Percentiles rank a stretch among this genome's conserved stretches.
Conservation (phyloP, 2,888 invertebrate genomes). For the Achlya flavicornis region DNA sequence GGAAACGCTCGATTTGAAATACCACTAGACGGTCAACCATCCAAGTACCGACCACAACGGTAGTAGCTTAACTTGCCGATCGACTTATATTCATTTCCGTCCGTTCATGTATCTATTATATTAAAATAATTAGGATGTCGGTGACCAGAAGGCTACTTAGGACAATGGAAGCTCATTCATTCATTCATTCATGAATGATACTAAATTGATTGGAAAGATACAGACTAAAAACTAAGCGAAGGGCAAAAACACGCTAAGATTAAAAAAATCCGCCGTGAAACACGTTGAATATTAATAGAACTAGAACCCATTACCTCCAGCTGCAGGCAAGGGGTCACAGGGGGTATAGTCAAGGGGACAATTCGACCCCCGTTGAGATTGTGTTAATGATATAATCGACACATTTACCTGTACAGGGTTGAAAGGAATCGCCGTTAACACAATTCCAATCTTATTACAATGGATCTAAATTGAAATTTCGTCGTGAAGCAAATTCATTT, state of each 20-base stretch:
- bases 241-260: background rate
- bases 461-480: conserved; percentile 7
- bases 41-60: too few species aligned
- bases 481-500: conserved; percentile 18
- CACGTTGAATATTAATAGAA: background rate
- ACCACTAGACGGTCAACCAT: too few species aligned
- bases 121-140: too few species aligned
- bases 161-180: too few species aligned
- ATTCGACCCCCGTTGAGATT: background rate
- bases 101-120: too few species aligned
- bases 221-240: background rate
- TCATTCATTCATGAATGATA: too few species aligned
- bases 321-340: background rate
- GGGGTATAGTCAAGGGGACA: background rate
- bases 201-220: background rate
- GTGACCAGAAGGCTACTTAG: too few species aligned
- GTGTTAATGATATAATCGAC: conserved; percentile 6
- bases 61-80: too few species aligned
- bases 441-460: conserved; percentile 6
- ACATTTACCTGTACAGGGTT: background rate
- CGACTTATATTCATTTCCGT: too few species aligned
- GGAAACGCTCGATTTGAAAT: too few species aligned
- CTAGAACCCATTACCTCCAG: conserved; percentile 1
- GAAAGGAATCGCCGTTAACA: background rate
- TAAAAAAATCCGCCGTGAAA: background rate